These are phyloP conservation scores for Glyptemys insculpta DNA, from an alignment of 2,797 vertebrate species.

Conservation along the genomic window DNA sequence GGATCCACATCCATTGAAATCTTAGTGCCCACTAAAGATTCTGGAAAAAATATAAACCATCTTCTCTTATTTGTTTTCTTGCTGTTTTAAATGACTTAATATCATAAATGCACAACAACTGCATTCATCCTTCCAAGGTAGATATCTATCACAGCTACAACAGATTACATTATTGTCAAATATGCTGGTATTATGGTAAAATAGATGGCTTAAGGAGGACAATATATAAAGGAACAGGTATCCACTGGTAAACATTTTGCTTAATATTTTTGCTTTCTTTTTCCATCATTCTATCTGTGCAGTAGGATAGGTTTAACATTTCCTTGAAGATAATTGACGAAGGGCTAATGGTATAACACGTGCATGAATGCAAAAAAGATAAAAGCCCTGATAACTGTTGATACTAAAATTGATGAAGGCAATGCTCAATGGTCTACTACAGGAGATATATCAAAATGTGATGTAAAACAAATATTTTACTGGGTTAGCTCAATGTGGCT, in stretches of 20 bases:
- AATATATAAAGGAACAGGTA: accelerated
- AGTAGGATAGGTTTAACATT: background rate
- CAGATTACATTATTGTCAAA: background rate
- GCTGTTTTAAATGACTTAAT: background rate
- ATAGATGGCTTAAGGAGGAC: background rate
- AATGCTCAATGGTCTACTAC: too few relatives aligned
- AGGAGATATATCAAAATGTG: too few relatives aligned
- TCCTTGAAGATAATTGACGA: background rate
- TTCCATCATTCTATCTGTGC: background rate
- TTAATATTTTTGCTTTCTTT: background rate
- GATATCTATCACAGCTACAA: background rate
- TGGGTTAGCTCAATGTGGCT: too few relatives aligned
- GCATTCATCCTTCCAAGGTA: background rate
- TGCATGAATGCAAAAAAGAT: too few relatives aligned
- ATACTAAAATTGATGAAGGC: too few relatives aligned
- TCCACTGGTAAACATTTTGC: background rate
- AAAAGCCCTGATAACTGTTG: too few relatives aligned
- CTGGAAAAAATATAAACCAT: background rate
- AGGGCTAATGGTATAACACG: background rate
- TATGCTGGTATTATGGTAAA: background rate
- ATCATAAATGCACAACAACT: background rate
- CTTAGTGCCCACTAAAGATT: background rate
- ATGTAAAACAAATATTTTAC: too few relatives aligned
- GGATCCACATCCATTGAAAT: background rate
- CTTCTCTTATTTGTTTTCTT: background rate